These are phyloP conservation scores for Antechinus stuartii DNA, from an alignment of 2,113 vertebrate species.

Conservation along the genomic window DNA sequence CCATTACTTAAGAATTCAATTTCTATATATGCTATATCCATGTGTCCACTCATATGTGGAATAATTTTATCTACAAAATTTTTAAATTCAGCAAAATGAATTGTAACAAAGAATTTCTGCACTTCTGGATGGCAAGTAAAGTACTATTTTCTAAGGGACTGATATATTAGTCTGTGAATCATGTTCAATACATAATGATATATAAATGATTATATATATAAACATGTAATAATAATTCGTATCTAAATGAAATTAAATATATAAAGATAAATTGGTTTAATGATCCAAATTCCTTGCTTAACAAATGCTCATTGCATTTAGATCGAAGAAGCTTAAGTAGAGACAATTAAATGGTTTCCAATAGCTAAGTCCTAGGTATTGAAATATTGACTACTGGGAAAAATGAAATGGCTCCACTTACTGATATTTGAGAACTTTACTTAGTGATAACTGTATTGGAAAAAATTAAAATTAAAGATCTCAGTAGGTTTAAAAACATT, in stretches of 20 bases:
- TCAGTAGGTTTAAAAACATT: constrained; percentile 1
- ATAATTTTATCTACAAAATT: neutral
- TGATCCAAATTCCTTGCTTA: neutral
- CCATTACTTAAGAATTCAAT: neutral
- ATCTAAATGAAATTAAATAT: neutral
- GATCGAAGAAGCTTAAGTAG: constrained; percentile 12
- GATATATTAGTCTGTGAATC: neutral
- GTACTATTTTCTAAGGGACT: neutral
- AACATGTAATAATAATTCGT: neutral
- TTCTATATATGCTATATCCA: neutral
- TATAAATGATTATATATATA: neutral
- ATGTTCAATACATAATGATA: neutral
- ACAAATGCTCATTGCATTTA: neutral
- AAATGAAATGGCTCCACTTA: neutral
- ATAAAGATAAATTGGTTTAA: neutral
- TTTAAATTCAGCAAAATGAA: constrained; percentile 28
- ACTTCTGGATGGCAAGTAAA: neutral
- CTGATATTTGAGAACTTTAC: constrained; percentile 14
- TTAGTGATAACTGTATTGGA: constrained; percentile 22
- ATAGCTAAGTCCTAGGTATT: neutral
- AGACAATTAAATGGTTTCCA: neutral
- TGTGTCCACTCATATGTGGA: neutral
- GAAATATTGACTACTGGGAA: neutral
- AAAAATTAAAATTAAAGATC: neutral
- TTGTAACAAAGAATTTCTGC: constrained; percentile 27